phyloP scores from a whole-genome alignment of 1,140 invertebrate genomes.

The Maniola jurtina region DNA sequence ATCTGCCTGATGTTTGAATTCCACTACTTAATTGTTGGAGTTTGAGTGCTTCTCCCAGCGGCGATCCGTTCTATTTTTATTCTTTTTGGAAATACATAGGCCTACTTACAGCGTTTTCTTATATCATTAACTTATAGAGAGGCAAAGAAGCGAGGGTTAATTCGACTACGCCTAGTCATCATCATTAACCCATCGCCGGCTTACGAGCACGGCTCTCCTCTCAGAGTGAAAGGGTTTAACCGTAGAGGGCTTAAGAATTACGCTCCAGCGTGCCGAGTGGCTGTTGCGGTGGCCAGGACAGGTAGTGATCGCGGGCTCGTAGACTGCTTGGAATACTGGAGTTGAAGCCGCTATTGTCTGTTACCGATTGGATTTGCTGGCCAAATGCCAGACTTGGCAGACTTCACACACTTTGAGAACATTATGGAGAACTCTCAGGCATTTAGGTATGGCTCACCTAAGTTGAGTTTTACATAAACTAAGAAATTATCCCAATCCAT shows the following conservation, averaged over 20 bases:
- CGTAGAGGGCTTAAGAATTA: too few species aligned
- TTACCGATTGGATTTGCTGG: slow-evolving; percentile 59
- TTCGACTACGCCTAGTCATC: too few species aligned
- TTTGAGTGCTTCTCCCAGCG: slow-evolving; percentile 5
- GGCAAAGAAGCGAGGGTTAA: background rate
- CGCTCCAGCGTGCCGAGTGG: slow-evolving; percentile 81
- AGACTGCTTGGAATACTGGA: slow-evolving; percentile 82
- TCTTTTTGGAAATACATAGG: background rate
- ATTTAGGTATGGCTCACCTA: too few species aligned
- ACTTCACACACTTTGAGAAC: too few species aligned
- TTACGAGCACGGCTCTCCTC: too few species aligned
- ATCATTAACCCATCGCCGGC: too few species aligned
- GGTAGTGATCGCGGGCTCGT: slow-evolving; percentile 84
- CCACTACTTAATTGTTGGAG: slow-evolving; percentile 6
- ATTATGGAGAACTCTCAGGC: too few species aligned
- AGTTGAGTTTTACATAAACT: too few species aligned
- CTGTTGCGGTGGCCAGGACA: slow-evolving; percentile 88
- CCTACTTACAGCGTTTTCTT: background rate
- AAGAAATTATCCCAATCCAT: too few species aligned
- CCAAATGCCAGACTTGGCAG: too few species aligned
- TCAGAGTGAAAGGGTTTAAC: too few species aligned
- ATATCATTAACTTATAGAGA: background rate
- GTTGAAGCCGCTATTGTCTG: slow-evolving; percentile 79
- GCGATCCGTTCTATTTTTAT: background rate
- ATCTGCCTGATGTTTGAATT: slow-evolving; percentile 12